These are phyloP conservation scores for Danaus plexippus DNA, from an alignment of 1,140 invertebrate species.

Conservation along the genomic window DNA sequence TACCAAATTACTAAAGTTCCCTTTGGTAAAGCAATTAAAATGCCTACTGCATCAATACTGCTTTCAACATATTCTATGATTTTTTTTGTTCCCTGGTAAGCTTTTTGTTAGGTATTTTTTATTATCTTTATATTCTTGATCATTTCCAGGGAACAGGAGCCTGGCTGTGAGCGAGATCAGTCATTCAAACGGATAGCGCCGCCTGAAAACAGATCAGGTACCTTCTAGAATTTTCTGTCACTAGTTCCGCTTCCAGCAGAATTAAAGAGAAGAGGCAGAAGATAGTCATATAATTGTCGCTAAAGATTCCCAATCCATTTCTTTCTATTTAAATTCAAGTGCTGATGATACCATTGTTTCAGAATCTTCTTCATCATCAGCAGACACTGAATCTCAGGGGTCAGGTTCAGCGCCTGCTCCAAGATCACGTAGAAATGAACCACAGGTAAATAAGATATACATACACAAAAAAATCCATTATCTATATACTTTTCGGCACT, in stretches of 20 bases:
- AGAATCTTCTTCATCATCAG: constrained; percentile 60
- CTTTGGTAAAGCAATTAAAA: too few species aligned
- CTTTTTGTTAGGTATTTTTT: too few species aligned
- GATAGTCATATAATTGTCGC: too few species aligned
- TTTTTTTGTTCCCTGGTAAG: constrained; percentile 1
- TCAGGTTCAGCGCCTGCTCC: constrained; percentile 41
- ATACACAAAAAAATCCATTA: background rate
- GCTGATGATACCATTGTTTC: constrained; percentile 11
- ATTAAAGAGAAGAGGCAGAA: too few species aligned
- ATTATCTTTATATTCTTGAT: too few species aligned
- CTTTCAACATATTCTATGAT: too few species aligned
- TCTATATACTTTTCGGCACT: too few species aligned
- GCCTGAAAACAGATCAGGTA: constrained; percentile 47
- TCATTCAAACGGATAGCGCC: constrained; percentile 44
- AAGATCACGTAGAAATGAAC: constrained; percentile 41
- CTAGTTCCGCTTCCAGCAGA: too few species aligned
- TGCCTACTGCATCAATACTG: too few species aligned
- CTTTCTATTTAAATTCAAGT: too few species aligned
- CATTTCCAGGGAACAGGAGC: constrained; percentile 58
- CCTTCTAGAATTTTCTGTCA: background rate
- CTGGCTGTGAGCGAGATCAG: constrained; percentile 44
- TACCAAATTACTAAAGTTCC: too few species aligned
- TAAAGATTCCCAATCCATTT: too few species aligned
- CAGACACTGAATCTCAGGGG: constrained; percentile 56
- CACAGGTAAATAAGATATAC: constrained; percentile 31